These are phyloP conservation scores for Amblyjoppa proteus DNA, from an alignment of 2,888 invertebrate species.

Conservation along the genomic window DNA sequence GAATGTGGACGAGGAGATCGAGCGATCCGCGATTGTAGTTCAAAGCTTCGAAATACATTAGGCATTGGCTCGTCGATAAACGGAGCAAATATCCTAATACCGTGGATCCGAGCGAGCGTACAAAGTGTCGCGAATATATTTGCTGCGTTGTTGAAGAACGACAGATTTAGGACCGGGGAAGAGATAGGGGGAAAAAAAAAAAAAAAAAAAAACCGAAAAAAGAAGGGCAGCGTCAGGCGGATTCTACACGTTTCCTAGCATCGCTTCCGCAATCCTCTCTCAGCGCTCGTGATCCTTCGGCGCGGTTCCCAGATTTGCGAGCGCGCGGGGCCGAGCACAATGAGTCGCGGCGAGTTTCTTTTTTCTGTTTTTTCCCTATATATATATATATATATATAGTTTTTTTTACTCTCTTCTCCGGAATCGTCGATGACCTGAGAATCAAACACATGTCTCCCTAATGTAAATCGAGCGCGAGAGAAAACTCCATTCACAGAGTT, in stretches of 20 bases:
- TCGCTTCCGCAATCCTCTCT: slow-evolving; percentile 41
- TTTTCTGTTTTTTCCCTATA: slow-evolving; percentile 16
- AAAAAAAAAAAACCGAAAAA: slow-evolving; percentile 18
- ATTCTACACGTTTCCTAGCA: slow-evolving; percentile 21
- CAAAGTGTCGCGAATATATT: slow-evolving; percentile 1
- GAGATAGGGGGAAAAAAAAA: slow-evolving; percentile 4
- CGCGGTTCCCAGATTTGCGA: slow-evolving; percentile 26
- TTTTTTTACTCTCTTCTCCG: background rate
- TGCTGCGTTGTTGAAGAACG: background rate
- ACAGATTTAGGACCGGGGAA: background rate
- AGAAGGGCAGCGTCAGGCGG: background rate
- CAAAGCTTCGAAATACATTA: slow-evolving; percentile 49
- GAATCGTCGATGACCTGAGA: slow-evolving; percentile 68
- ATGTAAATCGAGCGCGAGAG: background rate
- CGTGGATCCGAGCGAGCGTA: slow-evolving; percentile 1
- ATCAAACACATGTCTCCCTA: slow-evolving; percentile 58
- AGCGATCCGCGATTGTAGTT: slow-evolving; percentile 34
- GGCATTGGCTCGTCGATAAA: slow-evolving; percentile 51
- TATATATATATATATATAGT: too few relatives aligned
- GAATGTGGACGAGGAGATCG: slow-evolving; percentile 32
- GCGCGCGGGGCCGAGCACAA: slow-evolving; percentile 31
- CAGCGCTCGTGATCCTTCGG: slow-evolving; percentile 47
- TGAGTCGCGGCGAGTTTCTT: slow-evolving; percentile 12
- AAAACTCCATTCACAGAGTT: slow-evolving; percentile 6
- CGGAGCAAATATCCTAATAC: slow-evolving; percentile 28